Conservation (phyloP, 2,113 vertebrate genomes). For the Pomatostomus ruficeps region DNA sequence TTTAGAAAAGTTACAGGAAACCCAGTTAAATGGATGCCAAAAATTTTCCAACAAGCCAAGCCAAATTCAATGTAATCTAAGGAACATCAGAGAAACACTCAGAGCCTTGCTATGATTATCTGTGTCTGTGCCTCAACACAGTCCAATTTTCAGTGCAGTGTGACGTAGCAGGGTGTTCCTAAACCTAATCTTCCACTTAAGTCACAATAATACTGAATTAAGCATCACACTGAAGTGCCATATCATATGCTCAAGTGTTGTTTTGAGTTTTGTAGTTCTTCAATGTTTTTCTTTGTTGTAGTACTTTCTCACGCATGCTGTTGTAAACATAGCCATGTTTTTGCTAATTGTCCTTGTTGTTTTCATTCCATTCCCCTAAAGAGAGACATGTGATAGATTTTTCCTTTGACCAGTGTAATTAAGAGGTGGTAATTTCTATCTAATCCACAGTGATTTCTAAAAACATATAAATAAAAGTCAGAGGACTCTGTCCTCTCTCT, state of each 20-base stretch:
- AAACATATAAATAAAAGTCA: too few relatives aligned
- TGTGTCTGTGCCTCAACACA: background rate
- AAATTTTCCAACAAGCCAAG: background rate
- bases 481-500: too few relatives aligned
- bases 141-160: background rate
- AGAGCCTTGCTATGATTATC: slow-evolving; percentile 35
- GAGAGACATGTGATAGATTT: too few relatives aligned
- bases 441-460: too few relatives aligned
- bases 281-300: too few relatives aligned
- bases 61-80: slow-evolving; percentile 38
- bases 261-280: too few relatives aligned
- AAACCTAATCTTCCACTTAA: background rate
- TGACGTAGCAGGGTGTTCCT: background rate
- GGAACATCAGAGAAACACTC: slow-evolving; percentile 20
- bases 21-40: background rate
- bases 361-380: too few relatives aligned
- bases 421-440: too few relatives aligned
- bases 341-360: too few relatives aligned
- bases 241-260: background rate
- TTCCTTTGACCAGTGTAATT: too few relatives aligned
- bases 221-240: background rate
- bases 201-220: background rate
- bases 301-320: too few relatives aligned
- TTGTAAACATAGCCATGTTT: too few relatives aligned
- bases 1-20: slow-evolving; percentile 40